Evolutionary conservation across 2,113 vertebrate genomes (phyloP).

Genomic region (Pogona vitticeps): DNA sequence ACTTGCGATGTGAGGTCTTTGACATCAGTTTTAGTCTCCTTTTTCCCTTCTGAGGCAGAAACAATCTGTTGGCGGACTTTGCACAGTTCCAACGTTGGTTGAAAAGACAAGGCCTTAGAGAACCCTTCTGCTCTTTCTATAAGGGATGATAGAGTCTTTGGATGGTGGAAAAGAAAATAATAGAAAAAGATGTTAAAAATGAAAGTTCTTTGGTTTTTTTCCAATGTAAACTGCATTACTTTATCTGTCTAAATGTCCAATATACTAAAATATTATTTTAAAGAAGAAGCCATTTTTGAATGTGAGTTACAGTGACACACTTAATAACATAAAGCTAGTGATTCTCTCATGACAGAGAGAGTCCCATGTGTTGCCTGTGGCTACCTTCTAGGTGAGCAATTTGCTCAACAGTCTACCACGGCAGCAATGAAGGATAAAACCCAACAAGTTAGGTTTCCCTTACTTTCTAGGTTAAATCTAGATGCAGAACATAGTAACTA

Average conservation of each 20-base stretch:
- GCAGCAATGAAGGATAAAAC: no score
- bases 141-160: slow-evolving; percentile 80
- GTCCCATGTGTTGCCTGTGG: no score
- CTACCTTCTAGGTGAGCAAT: no score
- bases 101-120: slow-evolving; percentile 78
- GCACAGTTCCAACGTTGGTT: slow-evolving; percentile 74
- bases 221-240: neutral
- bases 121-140: slow-evolving; percentile 86
- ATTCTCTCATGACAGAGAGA: no score
- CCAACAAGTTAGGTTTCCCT: no score
- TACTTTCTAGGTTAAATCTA: neutral
- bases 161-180: slow-evolving; percentile 4
- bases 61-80: slow-evolving; percentile 79
- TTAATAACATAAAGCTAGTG: no score
- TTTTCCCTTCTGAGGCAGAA: slow-evolving; percentile 39
- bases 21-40: slow-evolving; percentile 36
- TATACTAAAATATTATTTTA: neutral
- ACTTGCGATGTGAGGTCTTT: slow-evolving; percentile 33
- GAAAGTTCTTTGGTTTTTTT: neutral
- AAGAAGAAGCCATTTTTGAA: neutral
- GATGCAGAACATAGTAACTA: neutral
- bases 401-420: no score
- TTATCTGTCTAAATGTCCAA: neutral
- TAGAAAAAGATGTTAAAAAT: slow-evolving; percentile 22
- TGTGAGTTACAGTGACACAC: neutral